A percentile compares a stretch with the other conserved stretches of the same genome.
These are phyloP conservation scores for Gymnogyps californianus DNA, from an alignment of 2,113 vertebrate genomes.

Conservation along the genomic window DNA sequence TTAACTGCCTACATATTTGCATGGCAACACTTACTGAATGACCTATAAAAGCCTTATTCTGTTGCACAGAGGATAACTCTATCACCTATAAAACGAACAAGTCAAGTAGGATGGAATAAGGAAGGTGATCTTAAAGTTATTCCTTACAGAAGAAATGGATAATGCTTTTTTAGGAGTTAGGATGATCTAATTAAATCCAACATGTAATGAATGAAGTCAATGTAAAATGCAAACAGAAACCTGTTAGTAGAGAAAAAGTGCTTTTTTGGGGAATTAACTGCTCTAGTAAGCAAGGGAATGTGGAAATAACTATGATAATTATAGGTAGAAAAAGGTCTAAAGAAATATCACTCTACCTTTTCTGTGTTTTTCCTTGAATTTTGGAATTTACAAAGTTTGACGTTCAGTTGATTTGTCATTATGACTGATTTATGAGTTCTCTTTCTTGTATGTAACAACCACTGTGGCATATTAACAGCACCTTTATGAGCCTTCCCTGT, in stretches of 20 bases:
- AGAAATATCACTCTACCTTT: background rate
- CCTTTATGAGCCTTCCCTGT: background rate
- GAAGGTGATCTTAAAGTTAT: background rate
- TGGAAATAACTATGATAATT: background rate
- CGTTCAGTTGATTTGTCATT: background rate
- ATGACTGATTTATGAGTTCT: background rate
- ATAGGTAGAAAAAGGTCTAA: background rate
- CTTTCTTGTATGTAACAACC: background rate
- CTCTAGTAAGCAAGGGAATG: background rate
- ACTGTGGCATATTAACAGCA: background rate
- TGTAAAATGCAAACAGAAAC: background rate
- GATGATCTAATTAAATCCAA: background rate
- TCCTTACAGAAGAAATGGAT: background rate
- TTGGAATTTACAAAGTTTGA: background rate
- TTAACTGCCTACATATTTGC: background rate
- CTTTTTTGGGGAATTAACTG: background rate
- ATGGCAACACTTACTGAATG: background rate
- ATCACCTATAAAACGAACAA: background rate
- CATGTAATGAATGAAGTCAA: background rate
- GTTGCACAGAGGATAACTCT: background rate
- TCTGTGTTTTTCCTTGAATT: background rate
- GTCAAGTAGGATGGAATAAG: background rate
- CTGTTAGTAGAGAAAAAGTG: background rate
- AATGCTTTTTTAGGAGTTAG: background rate
- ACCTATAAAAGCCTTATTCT: background rate